These are phyloP conservation scores for Aspiorhynchus laticeps DNA, from an alignment of 2,113 vertebrate genomes.

Conservation along the genomic window DNA sequence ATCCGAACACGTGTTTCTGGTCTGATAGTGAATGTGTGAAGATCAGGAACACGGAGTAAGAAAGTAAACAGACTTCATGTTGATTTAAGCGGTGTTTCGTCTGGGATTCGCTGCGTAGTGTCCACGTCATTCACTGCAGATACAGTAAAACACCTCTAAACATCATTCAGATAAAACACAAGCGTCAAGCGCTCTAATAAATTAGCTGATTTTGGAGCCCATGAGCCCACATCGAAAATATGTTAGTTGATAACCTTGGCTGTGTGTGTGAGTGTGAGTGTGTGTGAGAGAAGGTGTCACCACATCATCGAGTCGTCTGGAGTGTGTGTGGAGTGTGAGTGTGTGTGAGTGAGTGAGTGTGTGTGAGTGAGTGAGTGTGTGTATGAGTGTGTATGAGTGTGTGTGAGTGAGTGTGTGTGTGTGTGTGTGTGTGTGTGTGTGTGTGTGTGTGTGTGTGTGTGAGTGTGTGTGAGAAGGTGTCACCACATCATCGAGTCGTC, in stretches of 20 bases:
- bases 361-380: not conserved
- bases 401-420: no score
- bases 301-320: no score
- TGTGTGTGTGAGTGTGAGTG: not conserved
- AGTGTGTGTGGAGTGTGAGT: no score
- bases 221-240: not conserved
- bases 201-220: not conserved
- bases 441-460: no score
- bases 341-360: not conserved
- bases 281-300: not conserved
- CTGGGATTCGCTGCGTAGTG: not conserved
- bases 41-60: no score
- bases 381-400: no score
- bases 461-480: no score
- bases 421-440: not conserved
- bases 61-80: no score
- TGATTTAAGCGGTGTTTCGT: not conserved
- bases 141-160: not conserved
- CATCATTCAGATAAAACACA: not conserved
- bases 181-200: constrained; percentile 4
- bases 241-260: not conserved
- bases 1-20: not conserved
- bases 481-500: no score
- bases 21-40: not conserved
- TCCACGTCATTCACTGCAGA: not conserved